phyloP scores from a whole-genome alignment of 2,797 vertebrate species.

The Denticeps clupeoides region DNA sequence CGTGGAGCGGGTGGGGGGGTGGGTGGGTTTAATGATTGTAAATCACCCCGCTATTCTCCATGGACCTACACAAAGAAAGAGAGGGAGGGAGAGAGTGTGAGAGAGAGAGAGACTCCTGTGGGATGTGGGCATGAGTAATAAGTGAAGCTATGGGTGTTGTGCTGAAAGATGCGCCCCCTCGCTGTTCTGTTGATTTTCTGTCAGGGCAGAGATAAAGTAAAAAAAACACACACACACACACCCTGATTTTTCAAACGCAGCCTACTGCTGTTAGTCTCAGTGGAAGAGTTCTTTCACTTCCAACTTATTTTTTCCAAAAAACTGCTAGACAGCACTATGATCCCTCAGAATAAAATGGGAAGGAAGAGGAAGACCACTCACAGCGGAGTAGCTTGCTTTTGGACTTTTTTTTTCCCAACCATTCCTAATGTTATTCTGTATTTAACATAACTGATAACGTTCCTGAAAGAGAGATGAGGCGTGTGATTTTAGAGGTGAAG shows the following conservation, averaged over 20 bases:
- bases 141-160: background rate
- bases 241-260: background rate
- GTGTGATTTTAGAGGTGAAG: background rate
- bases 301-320: too few species aligned
- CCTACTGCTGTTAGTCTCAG: too few species aligned
- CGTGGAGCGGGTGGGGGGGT: too few species aligned
- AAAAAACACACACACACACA: constrained; percentile 1
- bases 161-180: constrained; percentile 10
- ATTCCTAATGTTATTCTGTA: too few species aligned
- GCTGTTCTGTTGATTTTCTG: constrained; percentile 24
- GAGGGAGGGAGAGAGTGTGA: background rate
- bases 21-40: constrained; percentile 7
- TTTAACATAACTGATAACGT: too few species aligned
- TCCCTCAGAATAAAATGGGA: too few species aligned
- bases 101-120: background rate
- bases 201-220: constrained; percentile 13
- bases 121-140: background rate
- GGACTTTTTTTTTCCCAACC: too few species aligned
- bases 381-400: too few species aligned
- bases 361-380: too few species aligned
- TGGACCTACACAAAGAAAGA: background rate
- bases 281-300: too few species aligned
- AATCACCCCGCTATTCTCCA: constrained; percentile 6
- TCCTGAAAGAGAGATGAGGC: background rate
- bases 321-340: too few species aligned